phyloP scores from a whole-genome alignment of 1,140 invertebrate genomes.

The Trypoxylus dichotomus region DNA sequence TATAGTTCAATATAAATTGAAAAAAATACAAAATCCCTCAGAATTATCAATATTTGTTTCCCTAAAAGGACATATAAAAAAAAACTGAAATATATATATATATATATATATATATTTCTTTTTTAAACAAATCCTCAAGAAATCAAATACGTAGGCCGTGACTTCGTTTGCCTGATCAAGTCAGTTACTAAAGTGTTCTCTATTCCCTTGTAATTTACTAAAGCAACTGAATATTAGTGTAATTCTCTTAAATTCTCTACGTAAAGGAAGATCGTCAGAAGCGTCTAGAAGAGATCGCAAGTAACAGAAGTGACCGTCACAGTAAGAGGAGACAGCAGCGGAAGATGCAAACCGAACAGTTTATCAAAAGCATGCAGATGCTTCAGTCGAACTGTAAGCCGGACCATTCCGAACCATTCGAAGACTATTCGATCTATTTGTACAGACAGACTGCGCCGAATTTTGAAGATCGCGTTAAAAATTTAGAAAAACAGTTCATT shows the following conservation, averaged over 20 bases:
- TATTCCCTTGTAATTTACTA: neutral
- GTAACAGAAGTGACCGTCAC: constrained; percentile 67
- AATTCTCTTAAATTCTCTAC: neutral
- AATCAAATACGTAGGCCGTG: too few relatives aligned
- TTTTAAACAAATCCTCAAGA: too few relatives aligned
- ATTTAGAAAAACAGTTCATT: constrained; percentile 72
- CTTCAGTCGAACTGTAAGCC: constrained; percentile 67
- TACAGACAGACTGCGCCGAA: constrained; percentile 73
- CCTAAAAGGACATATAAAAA: too few relatives aligned
- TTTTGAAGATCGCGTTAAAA: constrained; percentile 77
- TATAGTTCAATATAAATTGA: too few relatives aligned
- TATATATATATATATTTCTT: too few relatives aligned
- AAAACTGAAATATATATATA: neutral
- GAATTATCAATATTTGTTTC: too few relatives aligned
- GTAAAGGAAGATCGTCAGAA: constrained; percentile 68
- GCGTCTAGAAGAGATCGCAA: constrained; percentile 68
- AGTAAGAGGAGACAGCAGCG: constrained; percentile 67
- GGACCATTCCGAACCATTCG: constrained; percentile 61
- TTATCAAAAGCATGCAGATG: constrained; percentile 78
- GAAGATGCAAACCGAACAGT: constrained; percentile 70
- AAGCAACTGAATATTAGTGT: neutral
- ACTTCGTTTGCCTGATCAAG: too few relatives aligned
- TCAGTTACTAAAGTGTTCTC: too few relatives aligned
- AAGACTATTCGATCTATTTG: constrained; percentile 74
- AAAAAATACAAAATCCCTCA: too few relatives aligned